Conservation (phyloP, 2,797 vertebrate species). For the Cyclopterus lumpus region DNA sequence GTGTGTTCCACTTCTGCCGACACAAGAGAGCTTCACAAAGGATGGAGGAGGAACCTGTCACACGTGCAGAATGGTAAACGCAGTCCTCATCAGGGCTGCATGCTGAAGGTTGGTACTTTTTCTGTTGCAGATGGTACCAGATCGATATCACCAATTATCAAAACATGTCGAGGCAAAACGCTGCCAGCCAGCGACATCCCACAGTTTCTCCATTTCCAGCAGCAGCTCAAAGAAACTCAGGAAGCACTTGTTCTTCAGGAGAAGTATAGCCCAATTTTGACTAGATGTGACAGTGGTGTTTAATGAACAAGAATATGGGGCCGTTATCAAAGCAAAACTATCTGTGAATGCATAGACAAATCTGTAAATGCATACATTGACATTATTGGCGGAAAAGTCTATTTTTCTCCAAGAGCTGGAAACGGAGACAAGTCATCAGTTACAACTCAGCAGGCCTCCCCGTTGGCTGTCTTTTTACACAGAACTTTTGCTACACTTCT, state of each 20-base stretch:
- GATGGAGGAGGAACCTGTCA: conserved; percentile 14
- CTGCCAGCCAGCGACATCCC: neutral
- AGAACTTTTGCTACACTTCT: too few relatives aligned
- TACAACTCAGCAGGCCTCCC: too few relatives aligned
- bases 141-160: conserved; percentile 53
- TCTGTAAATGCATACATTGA: too few relatives aligned
- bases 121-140: conserved; percentile 7
- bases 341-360: too few relatives aligned
- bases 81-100: conserved; percentile 19
- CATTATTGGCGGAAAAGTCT: too few relatives aligned
- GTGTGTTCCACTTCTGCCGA: conserved; percentile 3
- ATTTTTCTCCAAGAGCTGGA: too few relatives aligned
- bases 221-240: conserved; percentile 13
- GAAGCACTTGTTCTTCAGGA: conserved; percentile 22
- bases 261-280: neutral
- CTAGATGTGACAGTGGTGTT: neutral
- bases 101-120: conserved; percentile 14
- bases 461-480: too few relatives aligned
- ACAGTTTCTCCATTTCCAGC: conserved; percentile 21
- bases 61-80: conserved; percentile 4
- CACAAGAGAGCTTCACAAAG: conserved; percentile 9
- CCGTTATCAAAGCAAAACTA: neutral
- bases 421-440: too few relatives aligned
- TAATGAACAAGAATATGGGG: neutral
- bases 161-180: conserved; percentile 36